Conservation (phyloP, 35 echinoderm and acorn worm genomes). For the Eucidaris tribuloides region DNA sequence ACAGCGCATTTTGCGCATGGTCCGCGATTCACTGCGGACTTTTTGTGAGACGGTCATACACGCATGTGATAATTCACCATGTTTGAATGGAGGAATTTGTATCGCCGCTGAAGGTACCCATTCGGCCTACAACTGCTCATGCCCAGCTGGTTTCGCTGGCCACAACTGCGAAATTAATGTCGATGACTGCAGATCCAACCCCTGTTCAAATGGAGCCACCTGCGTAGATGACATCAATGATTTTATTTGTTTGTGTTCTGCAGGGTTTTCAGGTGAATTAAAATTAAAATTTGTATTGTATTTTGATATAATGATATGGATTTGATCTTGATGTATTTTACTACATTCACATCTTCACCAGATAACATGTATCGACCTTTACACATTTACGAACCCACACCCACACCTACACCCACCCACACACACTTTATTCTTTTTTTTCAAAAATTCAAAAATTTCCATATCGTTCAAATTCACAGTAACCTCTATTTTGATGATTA, state of each 20-base stretch:
- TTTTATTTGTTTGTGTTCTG: conserved; percentile 57
- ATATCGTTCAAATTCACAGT: too few relatives aligned
- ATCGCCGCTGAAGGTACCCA: background rate
- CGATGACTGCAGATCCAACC: conserved; percentile 46
- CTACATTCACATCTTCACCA: too few relatives aligned
- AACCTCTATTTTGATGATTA: too few relatives aligned
- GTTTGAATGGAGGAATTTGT: conserved; percentile 73
- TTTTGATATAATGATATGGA: too few relatives aligned
- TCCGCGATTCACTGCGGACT: background rate
- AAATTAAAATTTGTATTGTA: too few relatives aligned
- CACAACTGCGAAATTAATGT: conserved; percentile 78
- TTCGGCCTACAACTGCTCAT: conserved; percentile 56
- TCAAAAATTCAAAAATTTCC: too few relatives aligned
- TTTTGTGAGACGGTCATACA: background rate
- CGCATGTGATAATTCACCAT: conserved; percentile 31
- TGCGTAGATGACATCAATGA: conserved; percentile 61
- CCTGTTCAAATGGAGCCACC: conserved; percentile 54
- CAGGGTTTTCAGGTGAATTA: conserved; percentile 65
- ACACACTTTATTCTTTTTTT: too few relatives aligned
- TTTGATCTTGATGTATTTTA: too few relatives aligned
- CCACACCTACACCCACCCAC: too few relatives aligned
- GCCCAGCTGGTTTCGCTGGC: conserved; percentile 61
- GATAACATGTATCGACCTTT: too few relatives aligned
- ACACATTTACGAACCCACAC: too few relatives aligned
- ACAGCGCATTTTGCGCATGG: background rate